Conservation (phyloP, 2,888 invertebrate species). For the Heliconius ethilla region DNA sequence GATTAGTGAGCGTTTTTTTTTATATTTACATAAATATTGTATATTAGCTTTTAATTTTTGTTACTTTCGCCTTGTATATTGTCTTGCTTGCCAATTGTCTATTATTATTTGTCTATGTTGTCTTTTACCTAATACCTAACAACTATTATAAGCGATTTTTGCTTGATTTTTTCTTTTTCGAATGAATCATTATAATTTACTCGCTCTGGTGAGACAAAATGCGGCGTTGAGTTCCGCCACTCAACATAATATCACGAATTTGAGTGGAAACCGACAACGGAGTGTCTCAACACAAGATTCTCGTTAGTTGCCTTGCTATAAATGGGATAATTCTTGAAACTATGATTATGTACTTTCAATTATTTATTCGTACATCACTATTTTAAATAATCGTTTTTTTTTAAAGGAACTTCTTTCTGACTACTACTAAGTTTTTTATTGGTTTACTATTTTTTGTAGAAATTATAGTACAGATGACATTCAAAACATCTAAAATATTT, state of each 20-base stretch:
- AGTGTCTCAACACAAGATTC: too few species aligned
- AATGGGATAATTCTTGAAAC: neutral
- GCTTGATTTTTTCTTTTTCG: neutral
- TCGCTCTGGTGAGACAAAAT: neutral
- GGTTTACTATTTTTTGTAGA: neutral
- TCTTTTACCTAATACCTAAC: neutral
- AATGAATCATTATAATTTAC: neutral
- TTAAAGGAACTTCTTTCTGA: neutral
- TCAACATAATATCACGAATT: neutral
- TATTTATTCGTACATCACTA: neutral
- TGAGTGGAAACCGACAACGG: neutral
- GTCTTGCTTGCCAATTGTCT: constrained; percentile 11
- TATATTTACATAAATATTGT: too few species aligned
- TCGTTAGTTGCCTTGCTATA: neutral
- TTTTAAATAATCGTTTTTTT: neutral
- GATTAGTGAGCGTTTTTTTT: constrained; percentile 20
- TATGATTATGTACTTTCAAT: too few species aligned
- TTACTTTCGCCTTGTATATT: neutral
- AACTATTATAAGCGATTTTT: neutral
- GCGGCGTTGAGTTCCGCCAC: neutral
- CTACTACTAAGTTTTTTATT: neutral
- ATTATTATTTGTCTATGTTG: neutral
- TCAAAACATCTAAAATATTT: neutral
- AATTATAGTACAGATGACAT: neutral
- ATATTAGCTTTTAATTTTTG: neutral